Evolutionary conservation across 2,113 vertebrate species (phyloP).

Genomic region (Tylochromis polylepis): DNA sequence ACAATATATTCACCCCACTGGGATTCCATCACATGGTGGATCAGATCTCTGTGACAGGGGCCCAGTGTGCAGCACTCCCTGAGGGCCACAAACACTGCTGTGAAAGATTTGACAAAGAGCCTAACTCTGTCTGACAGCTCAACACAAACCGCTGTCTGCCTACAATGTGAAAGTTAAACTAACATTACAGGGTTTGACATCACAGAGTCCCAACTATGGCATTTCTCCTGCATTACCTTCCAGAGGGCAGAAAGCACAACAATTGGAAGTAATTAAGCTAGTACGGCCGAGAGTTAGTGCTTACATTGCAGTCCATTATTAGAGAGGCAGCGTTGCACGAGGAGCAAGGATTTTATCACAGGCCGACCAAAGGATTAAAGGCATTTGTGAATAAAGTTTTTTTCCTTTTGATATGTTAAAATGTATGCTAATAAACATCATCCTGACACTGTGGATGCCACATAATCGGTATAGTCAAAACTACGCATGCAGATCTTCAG

Average conservation of each 20-base stretch:
- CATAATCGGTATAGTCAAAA: not conserved
- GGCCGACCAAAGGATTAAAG: not conserved
- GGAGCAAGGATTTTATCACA: not conserved
- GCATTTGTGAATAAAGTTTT: not conserved
- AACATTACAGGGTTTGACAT: not conserved
- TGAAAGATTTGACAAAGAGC: conserved; percentile 54
- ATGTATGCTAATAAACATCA: not conserved
- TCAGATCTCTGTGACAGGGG: conserved; percentile 53
- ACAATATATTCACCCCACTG: conserved; percentile 61
- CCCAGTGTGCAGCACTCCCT: conserved; percentile 24
- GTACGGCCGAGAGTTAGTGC: conserved; percentile 6
- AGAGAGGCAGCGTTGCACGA: not conserved
- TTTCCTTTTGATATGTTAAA: not conserved
- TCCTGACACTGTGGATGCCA: not conserved
- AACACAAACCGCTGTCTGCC: conserved; percentile 26
- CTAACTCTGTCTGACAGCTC: conserved; percentile 46
- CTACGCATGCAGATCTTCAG: not conserved
- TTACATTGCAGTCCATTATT: conserved; percentile 10
- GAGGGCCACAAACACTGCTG: conserved; percentile 16
- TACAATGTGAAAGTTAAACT: conserved; percentile 5
- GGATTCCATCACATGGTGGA: conserved; percentile 60
- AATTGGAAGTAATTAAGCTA: conserved; percentile 11
- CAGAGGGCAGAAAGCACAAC: not conserved
- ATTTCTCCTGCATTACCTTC: not conserved
- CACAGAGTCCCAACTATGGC: not conserved